Evolutionary conservation across 2,113 vertebrate genomes (phyloP).

Genomic region (Hylia prasina): DNA sequence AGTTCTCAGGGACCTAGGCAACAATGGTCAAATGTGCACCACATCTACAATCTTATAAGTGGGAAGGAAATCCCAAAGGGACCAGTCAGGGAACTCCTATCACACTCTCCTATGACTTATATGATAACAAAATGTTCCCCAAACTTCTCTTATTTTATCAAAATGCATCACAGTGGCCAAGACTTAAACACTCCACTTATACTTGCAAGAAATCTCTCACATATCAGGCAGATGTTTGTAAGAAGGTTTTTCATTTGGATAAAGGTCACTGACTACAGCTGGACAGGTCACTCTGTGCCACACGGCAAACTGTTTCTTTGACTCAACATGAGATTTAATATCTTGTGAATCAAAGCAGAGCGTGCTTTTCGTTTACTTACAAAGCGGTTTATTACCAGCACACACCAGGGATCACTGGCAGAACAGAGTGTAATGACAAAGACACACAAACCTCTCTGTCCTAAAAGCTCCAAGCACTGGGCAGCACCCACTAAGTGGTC

Average conservation of each 20-base stretch:
- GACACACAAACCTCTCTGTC: not conserved
- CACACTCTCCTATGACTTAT: not conserved
- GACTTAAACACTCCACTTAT: not conserved
- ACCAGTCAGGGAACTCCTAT: not conserved
- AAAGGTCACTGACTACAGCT: not conserved
- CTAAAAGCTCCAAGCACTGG: not conserved
- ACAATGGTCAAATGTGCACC: not conserved
- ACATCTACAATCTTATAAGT: accelerated
- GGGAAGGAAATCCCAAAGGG: not conserved
- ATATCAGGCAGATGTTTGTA: not conserved
- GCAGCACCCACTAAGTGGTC: not conserved
- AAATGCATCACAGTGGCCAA: not conserved
- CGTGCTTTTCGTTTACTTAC: slow-evolving; percentile 1
- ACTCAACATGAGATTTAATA: slow-evolving; percentile 43
- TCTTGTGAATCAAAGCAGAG: slow-evolving; percentile 21
- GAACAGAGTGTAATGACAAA: not conserved
- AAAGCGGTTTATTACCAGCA: not conserved
- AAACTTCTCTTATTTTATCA: not conserved
- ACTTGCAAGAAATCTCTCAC: not conserved
- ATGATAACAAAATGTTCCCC: not conserved
- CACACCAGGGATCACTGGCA: not conserved
- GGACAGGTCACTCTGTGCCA: slow-evolving; percentile 18
- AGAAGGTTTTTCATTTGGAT: slow-evolving; percentile 11
- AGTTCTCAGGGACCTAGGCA: not conserved
- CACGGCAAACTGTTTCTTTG: slow-evolving; percentile 24